Evolutionary conservation across 2,113 vertebrate species (phyloP), one percentile per base, ranked within the genome.

Genomic region (Pluvialis apricaria): DNA sequence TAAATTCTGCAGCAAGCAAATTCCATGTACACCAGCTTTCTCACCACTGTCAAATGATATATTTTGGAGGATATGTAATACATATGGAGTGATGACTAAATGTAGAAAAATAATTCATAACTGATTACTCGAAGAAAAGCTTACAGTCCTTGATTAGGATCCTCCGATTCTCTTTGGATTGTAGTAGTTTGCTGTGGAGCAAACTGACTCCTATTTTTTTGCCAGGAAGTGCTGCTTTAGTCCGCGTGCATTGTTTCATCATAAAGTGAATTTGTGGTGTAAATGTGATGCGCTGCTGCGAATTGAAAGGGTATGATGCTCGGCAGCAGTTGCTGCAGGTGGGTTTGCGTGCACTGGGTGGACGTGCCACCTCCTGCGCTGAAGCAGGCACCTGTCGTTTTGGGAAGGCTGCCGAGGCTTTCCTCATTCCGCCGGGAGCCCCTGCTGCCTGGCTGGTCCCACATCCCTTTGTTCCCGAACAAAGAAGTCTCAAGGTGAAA

Each of bases 171-270:
- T 25, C 26, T 83, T 62, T 71, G 45, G 36, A 26, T 66, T 47
- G 15, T 0, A 54, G 31, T 2, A 20, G 5, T 22, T 83, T 77
- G 36, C 66, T 47, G 26, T 18, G 14, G 54, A 80, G 40, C 8
- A 60, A 85, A 47, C 17, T 3, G 49, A 42, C 25, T 68, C 22
- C 10, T 36, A 40, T 73, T 58, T 19, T 73, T 57, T 20, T 54
- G 5, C 13, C 2, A 73, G 49, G 20, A 86, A 80, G n/a, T 6
- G 17, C 62, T 45, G 17, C 66, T 36, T 57, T 21, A 32, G 13
- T 36, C 54, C 3, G 0, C 3, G 0, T 2, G 10, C 10, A 2
- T 26, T 9, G 0, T 34, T 65, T 58, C 45, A 5, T 44, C 3
- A 1, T 31, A 15, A 22, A 55, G 62, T 8, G 64, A 60, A 61